A percentile compares a stretch with the other conserved stretches of the same genome.
Evolutionary conservation across 2,113 vertebrate species (phyloP).

Genomic region (Calidris pugnax): DNA sequence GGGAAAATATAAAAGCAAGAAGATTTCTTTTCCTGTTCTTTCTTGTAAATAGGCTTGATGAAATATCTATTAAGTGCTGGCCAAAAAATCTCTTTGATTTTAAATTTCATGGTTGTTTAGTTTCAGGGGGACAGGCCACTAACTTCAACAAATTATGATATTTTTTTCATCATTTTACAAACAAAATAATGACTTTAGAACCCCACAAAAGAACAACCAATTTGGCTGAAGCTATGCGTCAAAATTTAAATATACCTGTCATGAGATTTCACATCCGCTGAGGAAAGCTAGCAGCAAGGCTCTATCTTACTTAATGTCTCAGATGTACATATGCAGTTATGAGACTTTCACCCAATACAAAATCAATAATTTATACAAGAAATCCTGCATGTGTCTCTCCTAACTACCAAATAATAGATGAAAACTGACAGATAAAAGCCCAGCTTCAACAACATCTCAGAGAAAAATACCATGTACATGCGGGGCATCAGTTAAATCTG

Average conservation of each 20-base stretch:
- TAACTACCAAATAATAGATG: slow-evolving; percentile 61
- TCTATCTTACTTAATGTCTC: slow-evolving; percentile 10
- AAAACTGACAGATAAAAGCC: slow-evolving; percentile 63
- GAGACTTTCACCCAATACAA: slow-evolving; percentile 12
- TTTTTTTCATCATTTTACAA: neutral
- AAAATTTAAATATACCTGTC: neutral
- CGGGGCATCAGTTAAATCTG: neutral
- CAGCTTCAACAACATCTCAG: neutral
- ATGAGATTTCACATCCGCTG: neutral
- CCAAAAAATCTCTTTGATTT: neutral
- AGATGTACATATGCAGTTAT: neutral
- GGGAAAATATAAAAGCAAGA: neutral
- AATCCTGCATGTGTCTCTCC: slow-evolving; percentile 13
- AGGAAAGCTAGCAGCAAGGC: neutral
- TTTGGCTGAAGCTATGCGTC: neutral
- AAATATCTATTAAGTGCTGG: neutral
- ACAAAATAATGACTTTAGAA: neutral
- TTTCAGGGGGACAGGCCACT: neutral
- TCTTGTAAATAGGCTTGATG: neutral
- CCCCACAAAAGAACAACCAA: neutral
- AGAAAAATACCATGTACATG: neutral
- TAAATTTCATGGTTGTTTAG: neutral
- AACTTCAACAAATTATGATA: neutral
- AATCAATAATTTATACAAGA: slow-evolving; percentile 61
- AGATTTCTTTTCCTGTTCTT: neutral